A percentile compares a stretch with the other conserved stretches of the same genome.
These are phyloP conservation scores for Microchrysa polita DNA, from an alignment of 2,888 invertebrate species.

Conservation along the genomic window DNA sequence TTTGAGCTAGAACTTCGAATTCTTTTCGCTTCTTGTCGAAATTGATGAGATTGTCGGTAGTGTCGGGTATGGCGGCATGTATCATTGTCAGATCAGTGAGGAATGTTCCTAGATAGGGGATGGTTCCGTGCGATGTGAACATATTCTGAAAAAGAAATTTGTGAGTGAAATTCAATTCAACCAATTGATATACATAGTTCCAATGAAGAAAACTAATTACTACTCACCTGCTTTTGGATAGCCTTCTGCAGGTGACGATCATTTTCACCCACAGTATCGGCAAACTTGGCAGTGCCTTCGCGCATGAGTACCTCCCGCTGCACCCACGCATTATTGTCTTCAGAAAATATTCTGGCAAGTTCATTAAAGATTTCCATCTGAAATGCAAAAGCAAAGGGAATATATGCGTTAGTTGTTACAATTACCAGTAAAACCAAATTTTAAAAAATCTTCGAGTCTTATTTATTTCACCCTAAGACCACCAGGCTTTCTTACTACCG, in stretches of 20 bases:
- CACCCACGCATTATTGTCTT: slow-evolving; percentile 96
- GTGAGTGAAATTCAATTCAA: too few relatives aligned
- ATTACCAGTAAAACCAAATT: not conserved
- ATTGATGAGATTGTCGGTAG: slow-evolving; percentile 86
- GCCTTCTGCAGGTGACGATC: slow-evolving; percentile 88
- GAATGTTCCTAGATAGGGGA: slow-evolving; percentile 98
- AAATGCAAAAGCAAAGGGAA: slow-evolving; percentile 31
- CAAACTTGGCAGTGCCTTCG: slow-evolving; percentile 98
- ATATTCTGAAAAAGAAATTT: slow-evolving; percentile 64
- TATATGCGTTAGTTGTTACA: not conserved
- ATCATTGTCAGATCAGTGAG: slow-evolving; percentile 99
- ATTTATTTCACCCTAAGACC: too few relatives aligned
- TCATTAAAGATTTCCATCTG: slow-evolving; percentile 90
- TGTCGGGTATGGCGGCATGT: slow-evolving; percentile 93
- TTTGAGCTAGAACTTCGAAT: slow-evolving; percentile 97
- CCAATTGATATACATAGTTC: not conserved
- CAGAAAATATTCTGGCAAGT: slow-evolving; percentile 95
- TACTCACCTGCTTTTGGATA: slow-evolving; percentile 74
- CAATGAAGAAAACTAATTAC: not conserved
- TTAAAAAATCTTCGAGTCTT: too few relatives aligned
- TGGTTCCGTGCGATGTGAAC: slow-evolving; percentile 89
- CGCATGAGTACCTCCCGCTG: slow-evolving; percentile 92
- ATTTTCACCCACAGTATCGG: slow-evolving; percentile 88
- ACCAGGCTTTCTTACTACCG: too few relatives aligned
- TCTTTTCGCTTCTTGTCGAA: slow-evolving; percentile 98